phyloP scores from a whole-genome alignment of 2,113 vertebrate genomes.

The Gila orcuttii region DNA sequence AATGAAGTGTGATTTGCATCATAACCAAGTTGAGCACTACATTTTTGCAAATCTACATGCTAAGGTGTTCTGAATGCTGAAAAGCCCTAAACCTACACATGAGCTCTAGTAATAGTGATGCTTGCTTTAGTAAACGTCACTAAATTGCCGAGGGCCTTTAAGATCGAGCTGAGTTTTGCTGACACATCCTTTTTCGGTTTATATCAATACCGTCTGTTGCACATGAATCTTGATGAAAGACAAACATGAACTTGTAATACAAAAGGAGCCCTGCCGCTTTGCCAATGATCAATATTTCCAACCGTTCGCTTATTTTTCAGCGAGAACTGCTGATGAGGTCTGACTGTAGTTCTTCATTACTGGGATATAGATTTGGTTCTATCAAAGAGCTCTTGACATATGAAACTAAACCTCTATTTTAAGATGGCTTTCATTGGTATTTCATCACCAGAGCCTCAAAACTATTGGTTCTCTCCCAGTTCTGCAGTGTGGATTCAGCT shows the following conservation, averaged over 20 bases:
- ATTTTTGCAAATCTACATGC: not conserved
- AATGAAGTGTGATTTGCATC: not conserved
- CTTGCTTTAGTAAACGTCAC: too few relatives aligned
- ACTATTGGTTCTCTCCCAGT: not conserved
- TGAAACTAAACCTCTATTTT: not conserved
- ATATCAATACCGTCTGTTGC: not conserved
- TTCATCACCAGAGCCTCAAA: slow-evolving; percentile 13
- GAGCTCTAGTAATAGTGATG: not conserved
- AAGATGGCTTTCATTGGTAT: not conserved
- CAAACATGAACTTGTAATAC: slow-evolving; percentile 32
- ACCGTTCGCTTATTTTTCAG: not conserved
- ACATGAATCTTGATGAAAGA: slow-evolving; percentile 7
- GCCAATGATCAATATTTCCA: slow-evolving; percentile 31
- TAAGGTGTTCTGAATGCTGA: too few relatives aligned
- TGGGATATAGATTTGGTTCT: not conserved
- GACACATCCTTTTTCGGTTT: not conserved
- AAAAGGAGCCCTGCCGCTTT: not conserved
- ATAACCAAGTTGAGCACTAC: not conserved
- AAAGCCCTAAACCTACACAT: not conserved
- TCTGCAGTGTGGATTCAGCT: not conserved
- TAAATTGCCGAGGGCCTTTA: not conserved
- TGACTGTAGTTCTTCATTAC: slow-evolving; percentile 24
- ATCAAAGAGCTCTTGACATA: not conserved
- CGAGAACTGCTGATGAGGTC: slow-evolving; percentile 21
- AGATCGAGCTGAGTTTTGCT: not conserved